Conservation (phyloP, 2,888 invertebrate species). For the Megaustenia siamemsis region DNA sequence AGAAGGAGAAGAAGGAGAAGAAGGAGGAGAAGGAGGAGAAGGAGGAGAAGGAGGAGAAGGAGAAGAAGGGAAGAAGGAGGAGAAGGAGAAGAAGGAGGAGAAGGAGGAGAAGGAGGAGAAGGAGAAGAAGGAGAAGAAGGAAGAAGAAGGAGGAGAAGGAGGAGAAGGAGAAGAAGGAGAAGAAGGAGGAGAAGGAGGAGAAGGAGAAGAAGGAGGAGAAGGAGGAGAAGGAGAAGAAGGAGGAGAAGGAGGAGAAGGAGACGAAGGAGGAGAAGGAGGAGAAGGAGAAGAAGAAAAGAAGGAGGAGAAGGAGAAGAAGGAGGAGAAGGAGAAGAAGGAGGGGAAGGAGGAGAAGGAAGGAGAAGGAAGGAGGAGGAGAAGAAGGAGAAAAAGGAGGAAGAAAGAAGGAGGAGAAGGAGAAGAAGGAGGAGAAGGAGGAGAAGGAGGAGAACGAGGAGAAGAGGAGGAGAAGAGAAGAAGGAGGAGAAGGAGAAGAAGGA, state of each 20-base stretch:
- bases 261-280: not conserved
- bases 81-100: not conserved
- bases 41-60: not conserved
- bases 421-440: not conserved
- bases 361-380: slow-evolving; percentile 3
- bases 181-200: not conserved
- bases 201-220: not conserved
- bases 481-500: not conserved
- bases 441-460: too few species aligned
- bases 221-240: not conserved
- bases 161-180: not conserved
- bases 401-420: slow-evolving; percentile 3
- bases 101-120: not conserved
- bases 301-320: not conserved
- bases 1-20: not conserved
- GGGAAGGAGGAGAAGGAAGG: not conserved
- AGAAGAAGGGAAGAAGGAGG: not conserved
- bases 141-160: not conserved
- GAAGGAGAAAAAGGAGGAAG: slow-evolving; percentile 14
- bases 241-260: not conserved
- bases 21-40: not conserved
- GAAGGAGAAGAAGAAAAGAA: slow-evolving; percentile 10
- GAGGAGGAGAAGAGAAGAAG: not conserved
- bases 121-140: not conserved
- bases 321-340: not conserved